Conservation (phyloP, 2,113 vertebrate species). For the Gallinago undulata region DNA sequence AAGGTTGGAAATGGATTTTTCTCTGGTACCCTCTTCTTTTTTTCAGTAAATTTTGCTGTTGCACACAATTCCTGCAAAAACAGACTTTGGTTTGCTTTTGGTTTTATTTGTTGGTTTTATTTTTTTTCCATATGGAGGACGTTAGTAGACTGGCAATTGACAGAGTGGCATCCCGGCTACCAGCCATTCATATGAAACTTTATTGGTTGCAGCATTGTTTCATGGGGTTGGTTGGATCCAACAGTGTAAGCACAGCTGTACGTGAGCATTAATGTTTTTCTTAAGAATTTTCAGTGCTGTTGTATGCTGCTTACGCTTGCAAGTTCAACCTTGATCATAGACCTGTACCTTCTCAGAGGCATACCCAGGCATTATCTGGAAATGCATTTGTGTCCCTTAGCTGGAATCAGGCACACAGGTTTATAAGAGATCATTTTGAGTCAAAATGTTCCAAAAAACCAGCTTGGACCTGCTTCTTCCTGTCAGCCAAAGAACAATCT, state of each 20-base stretch:
- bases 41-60: background rate
- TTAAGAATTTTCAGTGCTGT: background rate
- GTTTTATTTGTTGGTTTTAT: too few species aligned
- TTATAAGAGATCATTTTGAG: background rate
- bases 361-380: background rate
- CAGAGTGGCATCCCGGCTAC: background rate
- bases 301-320: background rate
- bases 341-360: background rate
- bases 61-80: background rate
- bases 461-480: background rate
- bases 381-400: background rate
- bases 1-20: background rate
- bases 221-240: background rate
- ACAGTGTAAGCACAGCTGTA: background rate
- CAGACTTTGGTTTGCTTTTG: background rate
- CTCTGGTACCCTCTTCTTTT: background rate
- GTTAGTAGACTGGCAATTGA: background rate
- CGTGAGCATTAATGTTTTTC: background rate
- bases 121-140: background rate
- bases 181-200: background rate
- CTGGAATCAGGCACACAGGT: background rate
- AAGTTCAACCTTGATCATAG: background rate
- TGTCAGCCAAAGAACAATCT: background rate
- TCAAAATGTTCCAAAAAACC: background rate
- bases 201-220: background rate